phyloP scores from a whole-genome alignment of 2,797 vertebrate genomes.

The Arctocebus calabarensis region DNA sequence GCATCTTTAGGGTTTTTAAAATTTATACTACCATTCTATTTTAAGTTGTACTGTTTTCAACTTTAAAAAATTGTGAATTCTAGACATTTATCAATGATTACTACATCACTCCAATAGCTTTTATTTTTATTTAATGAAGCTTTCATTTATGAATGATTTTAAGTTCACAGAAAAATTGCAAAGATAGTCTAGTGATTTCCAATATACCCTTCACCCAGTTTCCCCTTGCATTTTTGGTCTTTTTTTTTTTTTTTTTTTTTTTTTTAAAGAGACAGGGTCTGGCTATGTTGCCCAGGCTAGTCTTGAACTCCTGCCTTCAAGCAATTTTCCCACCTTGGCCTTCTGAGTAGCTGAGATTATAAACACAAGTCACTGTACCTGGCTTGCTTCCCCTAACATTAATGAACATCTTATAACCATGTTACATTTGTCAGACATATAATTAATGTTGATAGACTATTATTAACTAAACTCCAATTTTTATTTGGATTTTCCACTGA shows the following conservation, averaged over 20 bases:
- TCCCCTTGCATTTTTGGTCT: background rate
- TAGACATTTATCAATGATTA: background rate
- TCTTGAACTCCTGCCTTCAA: background rate
- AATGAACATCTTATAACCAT: background rate
- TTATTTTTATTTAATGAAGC: background rate
- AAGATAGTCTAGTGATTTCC: background rate
- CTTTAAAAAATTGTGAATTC: background rate
- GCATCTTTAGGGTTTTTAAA: background rate
- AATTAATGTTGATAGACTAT: background rate
- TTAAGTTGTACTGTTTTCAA: background rate
- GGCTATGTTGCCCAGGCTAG: background rate
- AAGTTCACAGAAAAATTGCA: constrained; percentile 19
- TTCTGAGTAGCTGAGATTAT: background rate
- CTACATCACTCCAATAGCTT: background rate
- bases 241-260: background rate
- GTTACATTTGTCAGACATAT: constrained; percentile 3
- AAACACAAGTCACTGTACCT: background rate
- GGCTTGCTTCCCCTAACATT: background rate
- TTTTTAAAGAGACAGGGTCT: background rate
- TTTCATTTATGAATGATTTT: constrained; percentile 10
- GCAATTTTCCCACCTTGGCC: background rate
- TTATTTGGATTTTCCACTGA: constrained; percentile 26
- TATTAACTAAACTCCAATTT: constrained; percentile 5
- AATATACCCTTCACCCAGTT: background rate
- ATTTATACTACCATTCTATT: background rate